These are phyloP conservation scores for Ischnus inquisitorius DNA, from an alignment of 2,888 invertebrate species.

Conservation along the genomic window DNA sequence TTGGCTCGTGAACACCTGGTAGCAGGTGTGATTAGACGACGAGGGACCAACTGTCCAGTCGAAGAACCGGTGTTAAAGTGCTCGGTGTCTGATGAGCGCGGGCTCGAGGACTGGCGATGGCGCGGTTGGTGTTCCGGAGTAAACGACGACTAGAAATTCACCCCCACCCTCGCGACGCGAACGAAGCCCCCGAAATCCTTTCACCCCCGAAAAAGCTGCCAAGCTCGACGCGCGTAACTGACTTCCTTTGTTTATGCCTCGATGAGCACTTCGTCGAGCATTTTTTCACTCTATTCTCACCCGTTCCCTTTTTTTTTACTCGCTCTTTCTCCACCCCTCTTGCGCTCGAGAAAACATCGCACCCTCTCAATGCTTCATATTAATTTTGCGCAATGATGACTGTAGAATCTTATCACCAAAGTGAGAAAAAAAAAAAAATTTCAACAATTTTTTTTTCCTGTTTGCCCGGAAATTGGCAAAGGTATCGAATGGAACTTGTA, in stretches of 20 bases:
- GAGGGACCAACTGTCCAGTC: conserved; percentile 79
- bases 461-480: no score
- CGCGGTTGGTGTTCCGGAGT: background rate
- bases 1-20: conserved; percentile 76
- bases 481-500: no score
- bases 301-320: conserved; percentile 54
- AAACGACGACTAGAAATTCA: conserved; percentile 32
- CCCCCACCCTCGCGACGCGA: conserved; percentile 17
- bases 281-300: conserved; percentile 46
- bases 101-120: background rate
- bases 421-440: no score
- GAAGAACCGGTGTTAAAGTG: conserved; percentile 14
- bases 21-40: conserved; percentile 79
- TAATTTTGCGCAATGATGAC: no score
- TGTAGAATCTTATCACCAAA: no score
- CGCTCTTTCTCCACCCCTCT: conserved; percentile 25
- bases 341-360: conserved; percentile 33
- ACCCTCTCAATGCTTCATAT: no score
- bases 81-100: background rate
- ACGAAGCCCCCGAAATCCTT: conserved; percentile 30
- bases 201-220: conserved; percentile 26
- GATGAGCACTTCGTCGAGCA: conserved; percentile 54
- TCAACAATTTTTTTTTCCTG: no score
- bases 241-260: conserved; percentile 71
- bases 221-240: conserved; percentile 58